phyloP scores from a whole-genome alignment of 1,140 invertebrate genomes.

The Proales similis region DNA sequence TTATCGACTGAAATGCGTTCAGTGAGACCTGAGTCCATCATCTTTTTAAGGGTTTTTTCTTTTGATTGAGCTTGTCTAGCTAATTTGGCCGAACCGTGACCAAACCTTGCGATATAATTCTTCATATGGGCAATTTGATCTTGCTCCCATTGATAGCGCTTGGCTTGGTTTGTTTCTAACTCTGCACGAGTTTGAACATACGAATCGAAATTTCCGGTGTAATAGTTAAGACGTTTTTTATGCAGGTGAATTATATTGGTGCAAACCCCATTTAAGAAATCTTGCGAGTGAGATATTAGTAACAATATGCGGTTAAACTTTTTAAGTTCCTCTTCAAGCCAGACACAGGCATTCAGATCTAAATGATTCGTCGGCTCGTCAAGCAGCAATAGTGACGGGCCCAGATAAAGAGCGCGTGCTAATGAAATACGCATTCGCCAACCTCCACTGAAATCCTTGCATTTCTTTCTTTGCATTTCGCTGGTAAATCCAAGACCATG shows the following conservation, averaged over 20 bases:
- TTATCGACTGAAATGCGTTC: conserved; percentile 86
- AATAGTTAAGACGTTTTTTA: conserved; percentile 62
- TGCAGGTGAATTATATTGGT: conserved; percentile 96
- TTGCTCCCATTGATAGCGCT: conserved; percentile 99
- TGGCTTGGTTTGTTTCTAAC: conserved; percentile 93
- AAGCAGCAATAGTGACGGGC: conserved; percentile 49
- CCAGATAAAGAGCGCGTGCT: conserved; percentile 59
- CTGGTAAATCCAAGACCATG: conserved; percentile 91
- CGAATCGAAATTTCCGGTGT: conserved; percentile 80
- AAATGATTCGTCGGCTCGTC: conserved; percentile 64
- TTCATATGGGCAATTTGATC: conserved; percentile 99
- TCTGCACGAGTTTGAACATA: conserved; percentile 87
- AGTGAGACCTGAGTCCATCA: conserved; percentile 92
- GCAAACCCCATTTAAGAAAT: conserved; percentile 98
- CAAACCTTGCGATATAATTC: conserved; percentile 96
- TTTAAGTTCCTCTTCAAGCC: conserved; percentile 94
- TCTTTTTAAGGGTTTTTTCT: conserved; percentile 97
- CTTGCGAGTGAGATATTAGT: conserved; percentile 99
- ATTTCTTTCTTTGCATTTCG: conserved; percentile 81
- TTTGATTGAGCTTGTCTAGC: conserved; percentile 97
- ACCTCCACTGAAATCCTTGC: conserved; percentile 91
- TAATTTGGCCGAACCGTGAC: conserved; percentile 95
- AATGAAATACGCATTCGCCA: conserved; percentile 99
- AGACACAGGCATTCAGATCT: conserved; percentile 88
- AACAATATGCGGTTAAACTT: conserved; percentile 92